Evolutionary conservation across 2,797 vertebrate species (phyloP), one percentile per base, ranked within the genome.

Genomic region (Halcyon leucocephala): DNA sequence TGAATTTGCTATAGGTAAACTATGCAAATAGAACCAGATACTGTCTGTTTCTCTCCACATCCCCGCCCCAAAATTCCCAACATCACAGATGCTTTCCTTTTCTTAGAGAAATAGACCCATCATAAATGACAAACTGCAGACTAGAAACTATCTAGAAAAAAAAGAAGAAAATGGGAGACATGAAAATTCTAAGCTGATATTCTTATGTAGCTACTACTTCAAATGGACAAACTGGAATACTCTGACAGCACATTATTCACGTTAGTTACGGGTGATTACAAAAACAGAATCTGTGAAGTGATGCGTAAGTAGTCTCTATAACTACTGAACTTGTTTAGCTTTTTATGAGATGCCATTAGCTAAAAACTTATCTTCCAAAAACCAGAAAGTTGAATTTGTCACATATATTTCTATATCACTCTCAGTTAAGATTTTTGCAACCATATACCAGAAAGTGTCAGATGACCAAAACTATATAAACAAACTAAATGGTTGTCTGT

Each of bases 41-140:
- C 18, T 54, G 10, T 15, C 13, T 54, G 14, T 15, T 79, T 19
- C 26, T 35, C 18, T 28, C 11, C 31, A 8, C 2, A 9, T 21
- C 25, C 1, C 13, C 0, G 10, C 11, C 35, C 61, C 6, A 3
- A 62, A 58, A 21, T 3, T 3, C 19, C 4, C 9, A 48, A 48
- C 24, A 60, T 22, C 21, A 3, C 22, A 82, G 14, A 81, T n/a
- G 72, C 7, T 67, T 6, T 69, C 24, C 1, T 78, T 67, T 64
- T 89, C 41, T 66, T 70, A 78, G 0, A 31, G 35, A 51, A 60
- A 41, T 48, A 58, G 58, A 79, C 25, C 3, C 7, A 33, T 44
- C 64, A 90, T 10, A 80, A 76, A 60, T 42, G 51, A 80, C 25
- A 71, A 74, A 71, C n/a, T 80, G 44, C 17, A 64, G 21, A 51